These are phyloP conservation scores for Steinernema khuongi DNA, from an alignment of 1,140 invertebrate species.

Conservation along the genomic window DNA sequence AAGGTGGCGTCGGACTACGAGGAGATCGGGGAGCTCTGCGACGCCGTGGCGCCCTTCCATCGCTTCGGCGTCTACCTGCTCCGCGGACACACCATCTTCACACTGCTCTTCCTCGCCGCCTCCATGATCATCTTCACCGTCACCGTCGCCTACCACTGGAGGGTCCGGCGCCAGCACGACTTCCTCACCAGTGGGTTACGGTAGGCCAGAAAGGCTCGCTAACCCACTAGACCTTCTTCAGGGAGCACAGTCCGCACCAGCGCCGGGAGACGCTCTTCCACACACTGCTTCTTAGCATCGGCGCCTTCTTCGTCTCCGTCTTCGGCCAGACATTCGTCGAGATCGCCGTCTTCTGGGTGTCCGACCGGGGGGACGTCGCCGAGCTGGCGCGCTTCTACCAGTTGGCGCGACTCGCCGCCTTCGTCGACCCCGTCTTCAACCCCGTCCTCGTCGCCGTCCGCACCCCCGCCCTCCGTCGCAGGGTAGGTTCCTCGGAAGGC, in stretches of 20 bases:
- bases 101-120: slow-evolving; percentile 48
- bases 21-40: slow-evolving; percentile 52
- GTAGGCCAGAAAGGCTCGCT: neutral
- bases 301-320: slow-evolving; percentile 56
- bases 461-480: slow-evolving; percentile 49
- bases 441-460: slow-evolving; percentile 51
- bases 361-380: slow-evolving; percentile 44
- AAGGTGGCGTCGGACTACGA: slow-evolving; percentile 45
- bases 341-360: slow-evolving; percentile 57
- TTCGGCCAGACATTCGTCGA: slow-evolving; percentile 53
- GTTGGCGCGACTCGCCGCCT: slow-evolving; percentile 44
- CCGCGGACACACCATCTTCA: slow-evolving; percentile 55
- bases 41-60: slow-evolving; percentile 51
- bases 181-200: slow-evolving; percentile 34
- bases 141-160: slow-evolving; percentile 52
- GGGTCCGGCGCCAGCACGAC: slow-evolving; percentile 50
- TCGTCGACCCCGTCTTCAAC: slow-evolving; percentile 55
- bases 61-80: slow-evolving; percentile 55
- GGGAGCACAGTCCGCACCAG: slow-evolving; percentile 51
- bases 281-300: slow-evolving; percentile 53
- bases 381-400: slow-evolving; percentile 33
- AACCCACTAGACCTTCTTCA: slow-evolving; percentile 21
- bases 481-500: too few relatives aligned
- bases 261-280: slow-evolving; percentile 54
- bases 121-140: slow-evolving; percentile 53